A percentile compares a stretch with the other conserved stretches of the same genome.
Evolutionary conservation across 2,113 vertebrate species (phyloP).

Genomic region (Grantiella picta): DNA sequence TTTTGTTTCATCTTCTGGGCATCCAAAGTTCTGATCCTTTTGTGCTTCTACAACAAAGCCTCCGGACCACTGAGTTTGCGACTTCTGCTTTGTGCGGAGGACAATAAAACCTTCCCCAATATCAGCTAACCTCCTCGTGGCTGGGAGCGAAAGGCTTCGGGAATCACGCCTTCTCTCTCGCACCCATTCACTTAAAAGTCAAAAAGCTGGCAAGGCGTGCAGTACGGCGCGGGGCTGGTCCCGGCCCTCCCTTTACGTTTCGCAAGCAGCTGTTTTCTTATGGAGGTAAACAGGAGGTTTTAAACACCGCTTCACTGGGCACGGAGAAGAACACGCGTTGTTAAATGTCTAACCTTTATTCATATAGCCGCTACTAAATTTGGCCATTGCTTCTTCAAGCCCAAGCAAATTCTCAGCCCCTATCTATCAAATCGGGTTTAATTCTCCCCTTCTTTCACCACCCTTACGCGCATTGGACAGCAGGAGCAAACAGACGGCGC

Average conservation of each 20-base stretch:
- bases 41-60: slow-evolving; percentile 43
- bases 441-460: slow-evolving; percentile 8
- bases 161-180: not conserved
- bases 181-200: not conserved
- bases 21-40: not conserved
- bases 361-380: not conserved
- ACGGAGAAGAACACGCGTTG: not conserved
- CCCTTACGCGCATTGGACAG: not conserved
- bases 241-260: not conserved
- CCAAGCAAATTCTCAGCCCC: not conserved
- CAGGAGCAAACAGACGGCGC: slow-evolving; percentile 8
- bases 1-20: not conserved
- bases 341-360: not conserved
- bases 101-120: slow-evolving; percentile 12
- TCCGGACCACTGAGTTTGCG: not conserved
- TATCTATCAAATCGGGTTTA: not conserved
- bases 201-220: not conserved
- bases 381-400: not conserved
- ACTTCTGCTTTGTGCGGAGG: slow-evolving; percentile 42
- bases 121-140: slow-evolving; percentile 31
- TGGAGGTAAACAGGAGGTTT: not conserved
- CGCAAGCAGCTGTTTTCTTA: not conserved
- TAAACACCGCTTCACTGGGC: not conserved
- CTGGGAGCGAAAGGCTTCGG: not conserved
- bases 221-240: not conserved